These are phyloP conservation scores for Carabus problematicus DNA, from an alignment of 2,888 invertebrate species.

Conservation along the genomic window DNA sequence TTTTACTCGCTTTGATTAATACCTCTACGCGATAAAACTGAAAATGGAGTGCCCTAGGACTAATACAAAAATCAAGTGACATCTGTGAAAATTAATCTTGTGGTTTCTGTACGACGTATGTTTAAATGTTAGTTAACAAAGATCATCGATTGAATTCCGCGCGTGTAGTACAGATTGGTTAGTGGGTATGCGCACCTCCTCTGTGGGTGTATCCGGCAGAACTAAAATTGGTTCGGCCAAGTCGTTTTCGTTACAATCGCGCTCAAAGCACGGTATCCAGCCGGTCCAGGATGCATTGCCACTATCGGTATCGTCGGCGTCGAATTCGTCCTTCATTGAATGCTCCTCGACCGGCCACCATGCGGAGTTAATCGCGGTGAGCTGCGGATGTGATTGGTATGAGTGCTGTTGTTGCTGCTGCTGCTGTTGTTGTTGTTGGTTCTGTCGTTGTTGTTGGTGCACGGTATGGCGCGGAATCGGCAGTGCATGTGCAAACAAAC, in stretches of 20 bases:
- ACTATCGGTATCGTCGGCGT: slow-evolving; percentile 10
- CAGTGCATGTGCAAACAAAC: slow-evolving; percentile 59
- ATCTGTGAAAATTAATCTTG: not conserved
- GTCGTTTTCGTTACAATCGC: slow-evolving; percentile 51
- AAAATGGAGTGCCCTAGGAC: no score
- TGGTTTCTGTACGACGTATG: not conserved
- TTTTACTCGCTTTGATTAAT: no score
- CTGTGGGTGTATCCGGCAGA: slow-evolving; percentile 45
- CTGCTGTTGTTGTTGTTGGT: slow-evolving; percentile 53
- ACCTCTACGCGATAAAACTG: no score
- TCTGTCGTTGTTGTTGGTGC: slow-evolving; percentile 49
- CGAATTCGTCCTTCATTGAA: not conserved
- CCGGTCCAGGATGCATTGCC: slow-evolving; percentile 58
- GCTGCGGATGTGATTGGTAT: slow-evolving; percentile 45
- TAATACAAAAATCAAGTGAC: no score
- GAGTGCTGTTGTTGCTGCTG: slow-evolving; percentile 46
- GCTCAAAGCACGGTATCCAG: slow-evolving; percentile 49
- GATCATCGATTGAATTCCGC: not conserved
- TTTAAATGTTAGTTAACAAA: not conserved
- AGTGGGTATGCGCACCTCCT: slow-evolving; percentile 44
- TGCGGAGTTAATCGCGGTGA: slow-evolving; percentile 50
- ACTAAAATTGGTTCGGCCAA: slow-evolving; percentile 45
- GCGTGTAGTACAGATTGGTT: not conserved
- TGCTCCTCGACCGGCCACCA: slow-evolving; percentile 59
- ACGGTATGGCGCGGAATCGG: slow-evolving; percentile 47